Percentiles rank a stretch among this genome's conserved stretches.
phyloP scores from a whole-genome alignment of 2,113 vertebrate species.

The Pomatorhinus ruficollis region DNA sequence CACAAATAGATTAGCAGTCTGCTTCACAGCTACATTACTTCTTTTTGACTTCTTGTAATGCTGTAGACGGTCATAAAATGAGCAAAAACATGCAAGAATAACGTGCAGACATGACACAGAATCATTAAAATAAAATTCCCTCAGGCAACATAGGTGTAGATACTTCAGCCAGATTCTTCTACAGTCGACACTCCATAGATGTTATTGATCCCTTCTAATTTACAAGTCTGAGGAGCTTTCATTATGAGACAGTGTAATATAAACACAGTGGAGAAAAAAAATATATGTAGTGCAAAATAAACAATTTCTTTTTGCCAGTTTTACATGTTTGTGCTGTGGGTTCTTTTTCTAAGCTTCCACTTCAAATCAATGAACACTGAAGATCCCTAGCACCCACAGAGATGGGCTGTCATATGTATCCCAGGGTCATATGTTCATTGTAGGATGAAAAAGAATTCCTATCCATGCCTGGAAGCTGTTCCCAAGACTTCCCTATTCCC shows the following conservation, averaged over 20 bases:
- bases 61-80: not conserved
- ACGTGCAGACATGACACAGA: not conserved
- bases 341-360: not conserved
- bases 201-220: not conserved
- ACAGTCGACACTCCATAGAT: not conserved
- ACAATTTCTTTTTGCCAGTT: not conserved
- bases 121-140: not conserved
- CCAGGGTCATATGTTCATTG: not conserved
- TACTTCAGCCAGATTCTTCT: not conserved
- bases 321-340: not conserved
- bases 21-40: not conserved
- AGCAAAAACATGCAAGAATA: not conserved
- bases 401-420: not conserved
- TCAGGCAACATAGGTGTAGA: not conserved
- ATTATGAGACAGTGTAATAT: not conserved
- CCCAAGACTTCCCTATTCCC: not conserved
- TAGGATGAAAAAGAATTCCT: not conserved
- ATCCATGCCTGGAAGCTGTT: not conserved
- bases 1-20: not conserved
- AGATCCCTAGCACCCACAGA: not conserved
- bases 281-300: not conserved
- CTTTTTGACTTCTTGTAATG: not conserved
- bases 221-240: not conserved
- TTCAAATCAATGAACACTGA: not conserved
- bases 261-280: not conserved